These are phyloP conservation scores for Rhinoraja longicauda DNA, from an alignment of 2,797 vertebrate genomes.

Conservation along the genomic window DNA sequence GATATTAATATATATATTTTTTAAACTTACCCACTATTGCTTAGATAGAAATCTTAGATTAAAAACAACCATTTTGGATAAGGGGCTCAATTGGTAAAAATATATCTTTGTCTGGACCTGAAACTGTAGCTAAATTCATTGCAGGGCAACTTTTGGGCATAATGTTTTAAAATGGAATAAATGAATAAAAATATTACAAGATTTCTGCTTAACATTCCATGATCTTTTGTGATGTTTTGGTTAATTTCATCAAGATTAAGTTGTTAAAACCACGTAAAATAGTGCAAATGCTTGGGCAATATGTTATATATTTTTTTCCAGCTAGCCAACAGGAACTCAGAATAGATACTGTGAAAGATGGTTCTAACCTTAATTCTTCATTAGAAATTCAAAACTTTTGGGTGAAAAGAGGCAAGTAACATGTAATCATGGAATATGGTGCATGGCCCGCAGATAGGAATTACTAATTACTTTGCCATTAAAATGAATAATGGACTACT, in stretches of 20 bases:
- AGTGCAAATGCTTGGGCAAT: background rate
- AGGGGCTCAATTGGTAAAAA: no score
- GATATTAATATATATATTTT: no score
- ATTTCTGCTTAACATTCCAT: background rate
- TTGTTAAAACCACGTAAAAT: background rate
- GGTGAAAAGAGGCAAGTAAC: background rate
- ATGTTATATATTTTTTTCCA: background rate
- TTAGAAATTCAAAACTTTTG: background rate
- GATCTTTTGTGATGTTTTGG: background rate
- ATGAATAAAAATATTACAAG: background rate
- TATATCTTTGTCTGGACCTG: no score
- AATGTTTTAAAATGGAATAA: background rate
- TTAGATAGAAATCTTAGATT: no score
- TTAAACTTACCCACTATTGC: no score
- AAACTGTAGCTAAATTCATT: no score
- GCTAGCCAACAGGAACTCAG: background rate
- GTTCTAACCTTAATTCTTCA: background rate
- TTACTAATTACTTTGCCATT: constrained; percentile 16
- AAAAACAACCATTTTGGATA: no score
- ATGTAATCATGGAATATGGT: background rate
- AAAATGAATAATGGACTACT: background rate
- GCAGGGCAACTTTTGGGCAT: background rate
- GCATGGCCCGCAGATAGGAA: background rate
- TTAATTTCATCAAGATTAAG: background rate
- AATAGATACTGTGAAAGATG: background rate